Evolutionary conservation across 2,113 vertebrate genomes (phyloP).

Genomic region (Terrapene triunguis): DNA sequence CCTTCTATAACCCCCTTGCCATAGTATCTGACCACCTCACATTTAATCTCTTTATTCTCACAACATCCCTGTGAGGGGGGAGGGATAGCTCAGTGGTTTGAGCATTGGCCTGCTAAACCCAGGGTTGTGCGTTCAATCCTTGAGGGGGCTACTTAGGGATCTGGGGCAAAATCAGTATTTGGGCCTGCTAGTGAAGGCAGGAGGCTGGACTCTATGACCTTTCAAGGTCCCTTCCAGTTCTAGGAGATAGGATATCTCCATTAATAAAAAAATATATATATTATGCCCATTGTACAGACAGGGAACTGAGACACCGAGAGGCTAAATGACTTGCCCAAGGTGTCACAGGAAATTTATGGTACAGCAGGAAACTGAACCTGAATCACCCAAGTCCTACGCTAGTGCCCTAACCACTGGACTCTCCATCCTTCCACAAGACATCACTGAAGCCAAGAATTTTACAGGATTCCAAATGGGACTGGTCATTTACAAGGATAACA

Average conservation of each 20-base stretch:
- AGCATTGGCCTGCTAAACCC: too few relatives aligned
- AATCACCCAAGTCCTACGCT: neutral
- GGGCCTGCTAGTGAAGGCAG: too few relatives aligned
- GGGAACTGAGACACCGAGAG: neutral
- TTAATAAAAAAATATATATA: neutral
- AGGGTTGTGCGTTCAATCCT: too few relatives aligned
- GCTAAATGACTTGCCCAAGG: neutral
- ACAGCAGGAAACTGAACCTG: neutral
- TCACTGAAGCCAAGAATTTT: neutral
- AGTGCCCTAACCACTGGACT: neutral
- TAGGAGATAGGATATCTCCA: too few relatives aligned
- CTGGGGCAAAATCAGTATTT: too few relatives aligned
- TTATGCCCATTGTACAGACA: neutral
- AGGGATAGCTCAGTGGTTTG: too few relatives aligned
- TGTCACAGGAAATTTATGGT: neutral
- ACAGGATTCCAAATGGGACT: neutral
- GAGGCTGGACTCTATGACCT: too few relatives aligned
- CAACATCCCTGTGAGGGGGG: neutral
- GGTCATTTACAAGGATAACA: neutral
- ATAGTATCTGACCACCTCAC: neutral
- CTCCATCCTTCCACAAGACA: neutral
- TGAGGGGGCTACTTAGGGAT: too few relatives aligned
- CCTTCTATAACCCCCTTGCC: neutral
- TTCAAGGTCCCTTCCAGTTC: too few relatives aligned
- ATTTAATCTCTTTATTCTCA: neutral